Percentiles rank a stretch among this genome's conserved stretches.
Conservation (phyloP, 2,888 invertebrate genomes). For the Synergus gifuensis region DNA sequence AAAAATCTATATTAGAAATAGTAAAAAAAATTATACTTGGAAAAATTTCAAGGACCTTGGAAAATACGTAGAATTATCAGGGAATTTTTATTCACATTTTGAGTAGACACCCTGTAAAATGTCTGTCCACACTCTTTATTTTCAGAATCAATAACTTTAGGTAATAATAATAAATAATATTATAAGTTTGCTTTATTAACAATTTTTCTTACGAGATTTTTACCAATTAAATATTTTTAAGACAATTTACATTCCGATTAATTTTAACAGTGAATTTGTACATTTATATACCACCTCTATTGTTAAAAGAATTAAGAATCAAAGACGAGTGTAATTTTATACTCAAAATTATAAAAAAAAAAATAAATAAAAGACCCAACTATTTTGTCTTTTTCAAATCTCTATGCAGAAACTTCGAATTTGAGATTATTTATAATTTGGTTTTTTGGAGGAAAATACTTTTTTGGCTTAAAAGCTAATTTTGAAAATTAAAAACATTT, state of each 20-base stretch:
- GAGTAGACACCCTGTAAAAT: too few species aligned
- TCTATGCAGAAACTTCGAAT: constrained; percentile 36
- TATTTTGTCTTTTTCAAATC: constrained; percentile 15
- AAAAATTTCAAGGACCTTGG: too few species aligned
- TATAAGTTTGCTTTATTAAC: neutral
- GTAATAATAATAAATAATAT: neutral
- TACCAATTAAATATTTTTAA: neutral
- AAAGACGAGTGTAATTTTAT: constrained; percentile 1
- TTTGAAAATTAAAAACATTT: neutral
- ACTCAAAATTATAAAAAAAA: neutral
- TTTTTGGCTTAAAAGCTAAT: neutral
- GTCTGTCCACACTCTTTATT: neutral
- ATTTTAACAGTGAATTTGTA: neutral
- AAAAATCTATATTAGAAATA: too few species aligned
- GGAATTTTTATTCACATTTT: too few species aligned
- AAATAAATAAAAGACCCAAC: constrained; percentile 5
- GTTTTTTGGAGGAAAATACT: neutral
- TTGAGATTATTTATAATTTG: constrained; percentile 34
- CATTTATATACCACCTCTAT: neutral
- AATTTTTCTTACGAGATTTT: neutral
- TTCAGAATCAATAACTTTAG: neutral
- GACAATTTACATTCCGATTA: neutral
- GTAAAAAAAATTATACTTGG: too few species aligned
- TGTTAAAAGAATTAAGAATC: neutral
- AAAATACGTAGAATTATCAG: too few species aligned